Evolutionary conservation across 2,113 vertebrate species (phyloP).

Genomic region (Numenius arquata): DNA sequence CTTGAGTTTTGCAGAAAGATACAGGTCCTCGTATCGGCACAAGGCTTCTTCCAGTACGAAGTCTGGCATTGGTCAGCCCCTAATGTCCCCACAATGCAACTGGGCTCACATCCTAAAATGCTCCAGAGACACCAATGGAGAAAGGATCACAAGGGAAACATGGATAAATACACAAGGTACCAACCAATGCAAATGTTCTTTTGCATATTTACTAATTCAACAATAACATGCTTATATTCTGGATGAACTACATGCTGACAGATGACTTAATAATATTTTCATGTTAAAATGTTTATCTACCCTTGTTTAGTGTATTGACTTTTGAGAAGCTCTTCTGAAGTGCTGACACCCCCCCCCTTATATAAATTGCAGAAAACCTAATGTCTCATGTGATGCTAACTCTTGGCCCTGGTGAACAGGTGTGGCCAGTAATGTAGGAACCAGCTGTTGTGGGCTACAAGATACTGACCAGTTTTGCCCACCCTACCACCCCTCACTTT

Average conservation of each 20-base stretch:
- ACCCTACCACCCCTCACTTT: background rate
- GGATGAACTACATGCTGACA: background rate
- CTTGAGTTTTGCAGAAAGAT: background rate
- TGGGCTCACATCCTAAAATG: background rate
- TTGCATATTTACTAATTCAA: background rate
- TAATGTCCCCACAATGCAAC: background rate
- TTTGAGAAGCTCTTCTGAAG: background rate
- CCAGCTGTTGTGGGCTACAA: background rate
- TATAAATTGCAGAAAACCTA: background rate
- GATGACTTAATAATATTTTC: background rate
- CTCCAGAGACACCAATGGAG: background rate
- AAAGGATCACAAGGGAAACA: background rate
- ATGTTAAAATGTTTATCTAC: background rate
- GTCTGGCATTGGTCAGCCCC: background rate
- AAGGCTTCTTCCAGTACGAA: background rate
- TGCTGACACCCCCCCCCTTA: background rate
- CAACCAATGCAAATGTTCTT: background rate
- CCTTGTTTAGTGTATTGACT: background rate
- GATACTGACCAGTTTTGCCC: background rate
- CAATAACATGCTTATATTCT: background rate
- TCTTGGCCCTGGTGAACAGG: background rate
- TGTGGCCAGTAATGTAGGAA: background rate
- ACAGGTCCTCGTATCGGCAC: background rate
- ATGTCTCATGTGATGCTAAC: background rate
- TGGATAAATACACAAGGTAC: background rate